Evolutionary conservation across 53 echinoderm and acorn worm genomes (phyloP).

Genomic region (Henricia sp.): DNA sequence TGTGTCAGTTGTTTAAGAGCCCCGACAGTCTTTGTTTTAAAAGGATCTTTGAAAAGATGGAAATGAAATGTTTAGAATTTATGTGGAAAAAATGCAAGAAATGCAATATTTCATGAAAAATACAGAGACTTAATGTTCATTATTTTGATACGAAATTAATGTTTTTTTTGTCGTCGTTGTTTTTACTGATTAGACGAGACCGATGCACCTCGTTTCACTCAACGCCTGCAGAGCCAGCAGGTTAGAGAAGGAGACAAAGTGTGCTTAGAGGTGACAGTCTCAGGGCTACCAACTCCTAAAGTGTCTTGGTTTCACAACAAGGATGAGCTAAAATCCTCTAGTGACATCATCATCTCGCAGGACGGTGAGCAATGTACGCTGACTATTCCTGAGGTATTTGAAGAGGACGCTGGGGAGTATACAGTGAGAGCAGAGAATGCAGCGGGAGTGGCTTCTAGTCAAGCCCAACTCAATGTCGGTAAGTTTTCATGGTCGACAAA

Average conservation of each 20-base stretch:
- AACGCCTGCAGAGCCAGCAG: slow-evolving; percentile 84
- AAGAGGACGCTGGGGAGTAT: slow-evolving; percentile 96
- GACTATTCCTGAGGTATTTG: slow-evolving; percentile 90
- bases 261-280: slow-evolving; percentile 75
- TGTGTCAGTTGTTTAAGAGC: too few relatives aligned
- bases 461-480: slow-evolving; percentile 90
- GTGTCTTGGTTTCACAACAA: slow-evolving; percentile 91
- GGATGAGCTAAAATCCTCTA: slow-evolving; percentile 81
- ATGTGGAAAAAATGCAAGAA: not conserved
- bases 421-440: slow-evolving; percentile 89
- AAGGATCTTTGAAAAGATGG: too few relatives aligned
- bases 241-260: slow-evolving; percentile 86
- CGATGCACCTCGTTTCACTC: slow-evolving; percentile 86
- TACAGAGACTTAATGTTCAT: not conserved
- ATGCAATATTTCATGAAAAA: not conserved
- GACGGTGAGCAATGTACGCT: slow-evolving; percentile 77
- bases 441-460: slow-evolving; percentile 79
- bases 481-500: too few relatives aligned
- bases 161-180: not conserved
- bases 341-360: slow-evolving; percentile 82
- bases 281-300: slow-evolving; percentile 79
- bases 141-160: not conserved
- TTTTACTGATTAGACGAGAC: slow-evolving; percentile 59
- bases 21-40: too few relatives aligned
- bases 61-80: too few relatives aligned